These are phyloP conservation scores for Leuciscus waleckii DNA, from an alignment of 2,797 vertebrate genomes.

Conservation along the genomic window DNA sequence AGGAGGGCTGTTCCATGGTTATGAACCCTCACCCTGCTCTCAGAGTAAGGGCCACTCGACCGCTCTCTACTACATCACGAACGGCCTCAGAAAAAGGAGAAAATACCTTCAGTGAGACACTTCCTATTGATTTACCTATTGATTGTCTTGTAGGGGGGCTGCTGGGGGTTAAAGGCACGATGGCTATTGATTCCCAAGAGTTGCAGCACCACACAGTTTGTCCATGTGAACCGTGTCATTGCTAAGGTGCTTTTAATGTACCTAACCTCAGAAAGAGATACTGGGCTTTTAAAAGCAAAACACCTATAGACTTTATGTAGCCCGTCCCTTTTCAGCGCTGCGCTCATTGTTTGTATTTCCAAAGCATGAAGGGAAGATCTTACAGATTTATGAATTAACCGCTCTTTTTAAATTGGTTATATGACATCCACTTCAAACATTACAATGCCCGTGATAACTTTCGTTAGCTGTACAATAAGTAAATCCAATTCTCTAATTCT, in stretches of 20 bases:
- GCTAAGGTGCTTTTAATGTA: slow-evolving; percentile 10
- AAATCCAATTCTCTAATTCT: background rate
- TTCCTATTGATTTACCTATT: slow-evolving; percentile 21
- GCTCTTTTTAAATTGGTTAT: no score
- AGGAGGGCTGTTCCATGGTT: background rate
- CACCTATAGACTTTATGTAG: no score
- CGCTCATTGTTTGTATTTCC: background rate
- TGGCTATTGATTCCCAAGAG: background rate
- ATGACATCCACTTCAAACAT: background rate
- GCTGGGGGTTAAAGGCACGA: background rate
- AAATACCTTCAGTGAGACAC: background rate
- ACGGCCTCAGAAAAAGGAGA: background rate
- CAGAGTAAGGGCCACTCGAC: slow-evolving; percentile 25
- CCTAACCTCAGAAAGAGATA: background rate
- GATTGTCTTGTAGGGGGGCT: background rate
- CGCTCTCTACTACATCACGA: background rate
- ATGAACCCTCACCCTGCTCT: slow-evolving; percentile 2
- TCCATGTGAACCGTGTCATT: slow-evolving; percentile 14
- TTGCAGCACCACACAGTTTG: background rate
- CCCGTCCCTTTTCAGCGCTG: no score
- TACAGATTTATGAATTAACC: background rate
- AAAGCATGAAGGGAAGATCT: background rate
- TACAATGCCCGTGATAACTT: background rate
- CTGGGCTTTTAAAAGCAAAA: background rate
- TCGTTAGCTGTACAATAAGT: background rate